Conservation (phyloP, 2,797 vertebrate species). For the Naso thynnoides region DNA sequence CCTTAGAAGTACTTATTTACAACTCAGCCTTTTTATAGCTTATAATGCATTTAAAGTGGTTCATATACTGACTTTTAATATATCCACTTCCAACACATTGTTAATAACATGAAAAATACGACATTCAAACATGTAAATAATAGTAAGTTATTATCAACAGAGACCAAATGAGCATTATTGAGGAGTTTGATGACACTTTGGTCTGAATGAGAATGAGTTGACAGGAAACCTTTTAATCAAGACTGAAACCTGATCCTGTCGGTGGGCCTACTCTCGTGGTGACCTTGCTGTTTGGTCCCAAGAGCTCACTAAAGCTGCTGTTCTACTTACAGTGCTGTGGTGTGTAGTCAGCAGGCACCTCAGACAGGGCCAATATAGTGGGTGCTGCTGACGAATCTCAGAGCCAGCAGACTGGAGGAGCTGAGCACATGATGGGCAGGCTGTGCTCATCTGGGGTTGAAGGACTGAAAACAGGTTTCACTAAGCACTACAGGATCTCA, state of each 20-base stretch:
- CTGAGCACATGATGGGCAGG: slow-evolving; percentile 10
- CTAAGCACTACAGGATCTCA: not conserved
- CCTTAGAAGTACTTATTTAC: too few relatives aligned
- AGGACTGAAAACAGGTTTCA: slow-evolving; percentile 21
- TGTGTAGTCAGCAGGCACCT: slow-evolving; percentile 32
- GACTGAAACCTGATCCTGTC: slow-evolving; percentile 10
- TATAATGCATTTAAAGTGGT: not conserved
- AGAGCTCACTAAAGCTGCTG: slow-evolving; percentile 36
- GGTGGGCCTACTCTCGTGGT: slow-evolving; percentile 16
- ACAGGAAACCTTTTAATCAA: not conserved
- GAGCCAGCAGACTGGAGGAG: slow-evolving; percentile 4
- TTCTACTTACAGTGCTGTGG: slow-evolving; percentile 1
- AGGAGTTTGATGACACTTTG: not conserved
- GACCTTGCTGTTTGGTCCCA: not conserved
- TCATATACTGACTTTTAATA: not conserved
- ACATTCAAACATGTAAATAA: not conserved
- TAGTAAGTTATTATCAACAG: too few relatives aligned
- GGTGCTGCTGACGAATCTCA: slow-evolving; percentile 65
- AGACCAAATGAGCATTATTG: not conserved
- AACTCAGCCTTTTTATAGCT: not conserved
- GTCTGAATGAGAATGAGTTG: not conserved
- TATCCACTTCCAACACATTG: too few relatives aligned
- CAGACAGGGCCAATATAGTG: slow-evolving; percentile 48
- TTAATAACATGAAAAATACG: not conserved
- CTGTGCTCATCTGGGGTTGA: not conserved